Evolutionary conservation across 1,140 invertebrate species (phyloP).

Genomic region (Pectinophora gossypiella): DNA sequence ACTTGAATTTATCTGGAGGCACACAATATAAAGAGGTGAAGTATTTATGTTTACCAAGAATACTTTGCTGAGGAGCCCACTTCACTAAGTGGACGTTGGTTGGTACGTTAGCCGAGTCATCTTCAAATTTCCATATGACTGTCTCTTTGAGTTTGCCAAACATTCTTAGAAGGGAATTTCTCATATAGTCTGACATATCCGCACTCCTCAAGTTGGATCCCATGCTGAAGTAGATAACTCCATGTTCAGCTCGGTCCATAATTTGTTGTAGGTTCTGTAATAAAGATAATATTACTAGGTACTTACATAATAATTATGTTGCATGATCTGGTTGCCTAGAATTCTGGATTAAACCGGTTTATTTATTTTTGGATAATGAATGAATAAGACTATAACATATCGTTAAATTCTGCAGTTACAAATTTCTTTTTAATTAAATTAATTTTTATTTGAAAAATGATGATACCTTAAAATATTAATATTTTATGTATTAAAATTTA

Average conservation of each 20-base stretch:
- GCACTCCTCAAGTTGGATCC: slow-evolving; percentile 74
- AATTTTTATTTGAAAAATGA: too few relatives aligned
- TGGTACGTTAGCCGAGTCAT: slow-evolving; percentile 13
- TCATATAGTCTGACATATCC: slow-evolving; percentile 11
- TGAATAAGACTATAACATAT: too few relatives aligned
- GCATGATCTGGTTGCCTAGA: too few relatives aligned
- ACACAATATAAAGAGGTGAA: too few relatives aligned
- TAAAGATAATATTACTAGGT: not conserved
- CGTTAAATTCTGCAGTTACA: too few relatives aligned
- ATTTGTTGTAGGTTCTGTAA: slow-evolving; percentile 61
- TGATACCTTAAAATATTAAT: too few relatives aligned
- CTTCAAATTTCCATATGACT: slow-evolving; percentile 52
- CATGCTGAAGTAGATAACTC: slow-evolving; percentile 77
- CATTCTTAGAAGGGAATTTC: slow-evolving; percentile 16
- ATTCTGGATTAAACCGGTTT: too few relatives aligned
- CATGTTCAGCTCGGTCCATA: slow-evolving; percentile 69
- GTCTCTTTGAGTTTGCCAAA: slow-evolving; percentile 36
- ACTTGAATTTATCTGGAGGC: too few relatives aligned
- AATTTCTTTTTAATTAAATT: too few relatives aligned
- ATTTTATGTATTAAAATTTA: slow-evolving; percentile 3
- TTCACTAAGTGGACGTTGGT: slow-evolving; percentile 16
- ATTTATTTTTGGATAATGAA: too few relatives aligned
- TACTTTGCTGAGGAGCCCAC: slow-evolving; percentile 20
- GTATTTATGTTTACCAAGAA: slow-evolving; percentile 18
- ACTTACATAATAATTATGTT: too few relatives aligned